Percentiles rank a stretch among this genome's conserved stretches.
Evolutionary conservation across 2,888 invertebrate genomes (phyloP).

Genomic region (Ceramica pisi): DNA sequence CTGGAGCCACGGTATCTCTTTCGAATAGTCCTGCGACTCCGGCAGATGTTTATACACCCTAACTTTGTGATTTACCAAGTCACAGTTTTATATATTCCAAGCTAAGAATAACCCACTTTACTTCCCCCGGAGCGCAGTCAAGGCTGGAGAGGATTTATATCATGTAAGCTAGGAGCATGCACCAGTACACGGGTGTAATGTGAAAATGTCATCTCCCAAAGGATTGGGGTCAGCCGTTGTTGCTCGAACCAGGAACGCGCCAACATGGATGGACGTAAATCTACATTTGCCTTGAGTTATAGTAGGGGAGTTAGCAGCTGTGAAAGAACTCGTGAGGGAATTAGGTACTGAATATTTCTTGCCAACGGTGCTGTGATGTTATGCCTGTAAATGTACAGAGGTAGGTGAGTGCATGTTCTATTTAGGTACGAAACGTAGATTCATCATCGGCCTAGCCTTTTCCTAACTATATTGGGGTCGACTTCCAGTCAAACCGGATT

Average conservation of each 20-base stretch:
- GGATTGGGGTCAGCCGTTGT: conserved; percentile 41
- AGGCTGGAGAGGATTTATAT: conserved; percentile 20
- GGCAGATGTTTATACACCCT: too few species aligned
- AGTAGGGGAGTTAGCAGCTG: background rate
- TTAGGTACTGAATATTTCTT: background rate
- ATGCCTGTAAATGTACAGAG: too few species aligned
- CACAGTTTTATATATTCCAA: conserved; percentile 3
- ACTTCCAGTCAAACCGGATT: too few species aligned
- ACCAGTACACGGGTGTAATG: conserved; percentile 14
- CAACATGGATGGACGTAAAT: conserved; percentile 27
- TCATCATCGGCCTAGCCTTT: too few species aligned
- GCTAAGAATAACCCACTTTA: conserved; percentile 16
- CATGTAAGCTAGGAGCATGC: conserved; percentile 10
- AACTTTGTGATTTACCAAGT: conserved; percentile 17
- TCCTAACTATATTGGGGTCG: too few species aligned
- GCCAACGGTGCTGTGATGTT: background rate
- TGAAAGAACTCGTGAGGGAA: background rate
- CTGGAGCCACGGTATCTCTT: too few species aligned
- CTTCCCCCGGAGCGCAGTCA: conserved; percentile 19
- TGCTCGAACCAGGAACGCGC: background rate
- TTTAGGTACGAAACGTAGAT: too few species aligned
- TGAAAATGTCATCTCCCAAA: conserved; percentile 20
- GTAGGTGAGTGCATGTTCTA: too few species aligned
- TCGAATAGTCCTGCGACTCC: too few species aligned
- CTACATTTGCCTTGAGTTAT: conserved; percentile 34